Evolutionary conservation across 2,113 vertebrate species (phyloP).

Genomic region (Nicator chloris): DNA sequence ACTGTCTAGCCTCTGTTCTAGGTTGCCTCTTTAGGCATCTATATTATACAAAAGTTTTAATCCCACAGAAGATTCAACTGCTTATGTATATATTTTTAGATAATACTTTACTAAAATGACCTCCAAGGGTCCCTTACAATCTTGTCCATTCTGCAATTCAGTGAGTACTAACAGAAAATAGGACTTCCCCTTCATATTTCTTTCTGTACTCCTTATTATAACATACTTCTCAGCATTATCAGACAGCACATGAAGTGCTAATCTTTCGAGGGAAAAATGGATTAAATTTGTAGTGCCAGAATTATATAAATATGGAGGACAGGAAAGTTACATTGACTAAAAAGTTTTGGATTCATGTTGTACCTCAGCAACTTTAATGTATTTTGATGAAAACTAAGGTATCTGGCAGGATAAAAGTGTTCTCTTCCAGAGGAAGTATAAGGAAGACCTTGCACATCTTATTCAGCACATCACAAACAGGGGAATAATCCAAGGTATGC

Average conservation of each 20-base stretch:
- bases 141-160: background rate
- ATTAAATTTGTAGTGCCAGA: background rate
- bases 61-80: background rate
- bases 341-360: background rate
- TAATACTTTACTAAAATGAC: fast-evolving
- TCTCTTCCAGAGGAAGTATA: background rate
- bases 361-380: background rate
- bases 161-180: background rate
- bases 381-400: background rate
- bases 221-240: background rate
- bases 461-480: background rate
- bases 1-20: background rate
- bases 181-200: background rate
- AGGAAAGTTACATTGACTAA: background rate
- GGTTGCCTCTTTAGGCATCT: background rate
- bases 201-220: background rate
- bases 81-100: background rate
- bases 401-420: background rate
- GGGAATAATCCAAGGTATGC: background rate
- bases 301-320: background rate
- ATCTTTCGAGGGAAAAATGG: fast-evolving
- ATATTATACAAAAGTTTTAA: background rate
- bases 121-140: background rate
- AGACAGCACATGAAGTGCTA: background rate
- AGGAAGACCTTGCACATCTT: background rate